phyloP scores from a whole-genome alignment of 2,797 vertebrate genomes.

The Dendrocincla fuliginosa region DNA sequence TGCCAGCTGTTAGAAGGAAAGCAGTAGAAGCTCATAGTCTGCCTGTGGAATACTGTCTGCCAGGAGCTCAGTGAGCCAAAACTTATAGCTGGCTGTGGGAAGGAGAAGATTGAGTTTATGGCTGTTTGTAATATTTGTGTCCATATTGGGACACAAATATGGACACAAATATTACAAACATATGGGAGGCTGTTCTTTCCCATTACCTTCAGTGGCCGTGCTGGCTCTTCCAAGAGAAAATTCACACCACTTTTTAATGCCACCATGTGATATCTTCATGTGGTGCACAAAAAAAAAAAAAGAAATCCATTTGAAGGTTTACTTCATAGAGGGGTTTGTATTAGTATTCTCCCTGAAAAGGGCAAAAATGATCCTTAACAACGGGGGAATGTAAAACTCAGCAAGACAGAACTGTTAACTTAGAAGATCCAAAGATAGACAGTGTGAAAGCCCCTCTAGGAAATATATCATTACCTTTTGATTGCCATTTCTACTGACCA shows the following conservation, averaged over 20 bases:
- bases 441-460: neutral
- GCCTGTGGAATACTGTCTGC: neutral
- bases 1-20: neutral
- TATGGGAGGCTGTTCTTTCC: neutral
- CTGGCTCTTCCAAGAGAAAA: neutral
- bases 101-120: neutral
- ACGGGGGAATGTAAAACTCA: slow-evolving; percentile 5
- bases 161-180: too few species aligned
- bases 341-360: neutral
- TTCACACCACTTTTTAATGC: neutral
- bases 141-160: too few species aligned
- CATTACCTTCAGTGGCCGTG: neutral
- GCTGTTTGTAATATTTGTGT: neutral
- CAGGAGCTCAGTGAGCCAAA: neutral
- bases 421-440: neutral
- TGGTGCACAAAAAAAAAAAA: neutral
- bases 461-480: slow-evolving; percentile 33
- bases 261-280: neutral
- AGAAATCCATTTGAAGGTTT: neutral
- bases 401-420: neutral
- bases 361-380: neutral
- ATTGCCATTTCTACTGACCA: neutral
- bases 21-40: neutral
- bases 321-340: neutral
- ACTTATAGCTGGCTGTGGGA: neutral